Evolutionary conservation across 2,797 vertebrate species (phyloP), one percentile per base, ranked within the genome.

Genomic region (Limnodromus scolopaceus): DNA sequence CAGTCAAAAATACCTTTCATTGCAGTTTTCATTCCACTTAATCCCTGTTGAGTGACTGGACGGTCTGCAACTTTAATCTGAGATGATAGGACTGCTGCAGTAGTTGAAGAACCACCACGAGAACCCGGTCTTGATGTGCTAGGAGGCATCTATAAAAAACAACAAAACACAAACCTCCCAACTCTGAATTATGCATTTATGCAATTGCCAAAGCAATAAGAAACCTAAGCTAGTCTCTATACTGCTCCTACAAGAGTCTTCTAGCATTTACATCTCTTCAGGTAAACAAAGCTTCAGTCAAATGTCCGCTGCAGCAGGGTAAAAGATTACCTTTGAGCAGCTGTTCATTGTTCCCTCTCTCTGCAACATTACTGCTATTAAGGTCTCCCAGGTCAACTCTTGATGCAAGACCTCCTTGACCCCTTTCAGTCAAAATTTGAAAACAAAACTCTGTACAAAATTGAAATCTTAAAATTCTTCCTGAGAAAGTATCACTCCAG

Each of bases 11-110:
- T 98, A 99, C 99, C 99, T 99, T 99, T 99, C 93, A 99, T 95
- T 55, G 98, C 99, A 14, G 99, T 99, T 98, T 99, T 99, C 99
- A 99, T 99, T 92, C 99, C 99, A 94, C 99, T 99, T 92, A 99
- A 98, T 19, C 99, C 99, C 95, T 99, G 99, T 4, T 99, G 99
- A 87, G 99, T 99, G 85, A 99, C 99, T 28, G 99, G 99, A 83
- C 99, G 98, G 94, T 99, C 99, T 4, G 99, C 98, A 95, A 99
- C 99, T 98, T 98, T 99, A 95, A 99, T 99, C 68, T 99, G 99
- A 81, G 99, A 99, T 23, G 99, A 98, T 9, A 99, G 97, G 32
- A 99, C 98, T 49, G 99, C 99, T 27, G 98, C 98, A 19, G 96
- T 92, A 72, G 97, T 84, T 1, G 97, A n/a, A 32, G 98, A 91